Evolutionary conservation across 2,797 vertebrate genomes (phyloP).

Genomic region (Allobates femoralis): DNA sequence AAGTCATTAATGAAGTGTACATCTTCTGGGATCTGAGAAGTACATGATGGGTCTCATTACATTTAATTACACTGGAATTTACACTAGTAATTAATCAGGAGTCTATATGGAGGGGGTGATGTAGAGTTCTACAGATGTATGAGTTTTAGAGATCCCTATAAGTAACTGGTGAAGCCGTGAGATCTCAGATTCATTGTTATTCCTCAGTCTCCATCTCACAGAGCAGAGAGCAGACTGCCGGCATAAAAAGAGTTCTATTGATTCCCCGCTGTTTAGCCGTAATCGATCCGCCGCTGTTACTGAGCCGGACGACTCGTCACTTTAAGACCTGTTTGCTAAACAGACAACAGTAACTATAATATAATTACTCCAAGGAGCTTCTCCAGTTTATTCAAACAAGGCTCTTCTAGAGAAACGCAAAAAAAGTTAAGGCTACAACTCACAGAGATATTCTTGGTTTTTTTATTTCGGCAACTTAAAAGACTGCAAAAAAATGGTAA

Average conservation of each 20-base stretch:
- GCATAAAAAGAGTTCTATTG: constrained; percentile 49
- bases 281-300: constrained; percentile 38
- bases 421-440: background rate
- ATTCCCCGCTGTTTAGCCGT: constrained; percentile 24
- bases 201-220: constrained; percentile 10
- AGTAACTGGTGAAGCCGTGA: background rate
- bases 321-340: constrained; percentile 2
- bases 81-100: background rate
- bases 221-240: constrained; percentile 25
- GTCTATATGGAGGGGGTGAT: background rate
- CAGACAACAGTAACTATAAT: constrained; percentile 1
- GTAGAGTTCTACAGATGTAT: background rate
- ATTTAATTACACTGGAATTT: background rate
- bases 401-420: background rate
- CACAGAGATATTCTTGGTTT: background rate
- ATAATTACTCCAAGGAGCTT: background rate
- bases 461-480: background rate
- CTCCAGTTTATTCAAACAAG: background rate
- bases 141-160: background rate
- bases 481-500: no score
- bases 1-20: background rate
- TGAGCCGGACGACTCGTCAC: background rate
- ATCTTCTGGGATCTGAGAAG: background rate
- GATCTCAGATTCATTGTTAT: constrained; percentile 2
- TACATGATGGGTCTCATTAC: background rate